Conservation (phyloP, 2,888 invertebrate genomes). For the Brachyptera putata region DNA sequence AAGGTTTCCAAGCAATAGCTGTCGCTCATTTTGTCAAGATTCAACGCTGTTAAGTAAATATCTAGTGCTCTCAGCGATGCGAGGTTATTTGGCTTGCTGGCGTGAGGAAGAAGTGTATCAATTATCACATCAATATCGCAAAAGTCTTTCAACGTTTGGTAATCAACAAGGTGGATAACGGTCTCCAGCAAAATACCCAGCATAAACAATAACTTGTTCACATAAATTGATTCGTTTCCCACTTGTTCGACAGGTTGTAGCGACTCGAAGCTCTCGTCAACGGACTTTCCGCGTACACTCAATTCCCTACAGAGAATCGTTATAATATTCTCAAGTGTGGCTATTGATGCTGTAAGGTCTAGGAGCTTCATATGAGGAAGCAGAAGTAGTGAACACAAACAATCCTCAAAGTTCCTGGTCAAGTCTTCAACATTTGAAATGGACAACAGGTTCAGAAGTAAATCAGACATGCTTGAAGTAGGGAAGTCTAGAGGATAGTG, state of each 20-base stretch:
- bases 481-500: constrained; percentile 57
- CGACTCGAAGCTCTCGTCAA: too few species aligned
- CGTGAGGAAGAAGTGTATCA: constrained; percentile 48
- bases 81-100: constrained; percentile 48
- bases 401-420: constrained; percentile 45
- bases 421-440: constrained; percentile 44
- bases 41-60: constrained; percentile 51
- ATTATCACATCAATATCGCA: constrained; percentile 47
- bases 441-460: constrained; percentile 32
- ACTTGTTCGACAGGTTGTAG: constrained; percentile 4
- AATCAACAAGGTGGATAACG: constrained; percentile 53
- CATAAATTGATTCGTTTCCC: neutral
- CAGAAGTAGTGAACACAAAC: constrained; percentile 52
- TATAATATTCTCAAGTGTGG: constrained; percentile 44
- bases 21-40: constrained; percentile 40
- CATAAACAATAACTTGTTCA: constrained; percentile 45
- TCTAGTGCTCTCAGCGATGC: constrained; percentile 52
- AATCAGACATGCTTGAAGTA: neutral
- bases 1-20: constrained; percentile 47
- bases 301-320: constrained; percentile 30
- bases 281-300: too few species aligned
- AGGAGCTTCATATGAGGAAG: constrained; percentile 52
- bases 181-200: constrained; percentile 54
- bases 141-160: constrained; percentile 48
- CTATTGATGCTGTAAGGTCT: constrained; percentile 44